A percentile compares a stretch with the other conserved stretches of the same genome.
phyloP scores from a whole-genome alignment of 2,888 invertebrate genomes.

The Allolobophora icterica region DNA sequence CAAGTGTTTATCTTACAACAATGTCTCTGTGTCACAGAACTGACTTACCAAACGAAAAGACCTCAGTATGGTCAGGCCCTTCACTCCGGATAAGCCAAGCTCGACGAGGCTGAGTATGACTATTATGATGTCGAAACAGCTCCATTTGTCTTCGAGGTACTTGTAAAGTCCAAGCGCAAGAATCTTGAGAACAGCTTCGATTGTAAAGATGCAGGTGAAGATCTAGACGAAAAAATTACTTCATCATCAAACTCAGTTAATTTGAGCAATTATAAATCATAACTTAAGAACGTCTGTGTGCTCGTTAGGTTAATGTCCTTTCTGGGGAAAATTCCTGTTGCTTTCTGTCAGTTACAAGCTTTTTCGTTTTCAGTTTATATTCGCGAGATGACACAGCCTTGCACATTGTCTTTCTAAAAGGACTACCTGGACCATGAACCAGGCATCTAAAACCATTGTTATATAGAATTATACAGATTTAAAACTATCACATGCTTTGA shows the following conservation, averaged over 20 bases:
- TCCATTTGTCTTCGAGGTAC: constrained; percentile 98
- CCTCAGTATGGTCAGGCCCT: constrained; percentile 93
- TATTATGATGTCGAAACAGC: constrained; percentile 97
- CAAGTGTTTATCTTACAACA: neutral
- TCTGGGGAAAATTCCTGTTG: no score
- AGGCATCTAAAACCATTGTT: no score
- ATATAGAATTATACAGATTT: no score
- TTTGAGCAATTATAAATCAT: neutral
- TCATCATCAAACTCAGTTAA: neutral
- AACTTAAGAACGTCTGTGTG: no score
- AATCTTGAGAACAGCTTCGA: constrained; percentile 91
- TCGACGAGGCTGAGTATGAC: constrained; percentile 93
- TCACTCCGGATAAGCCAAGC: constrained; percentile 89
- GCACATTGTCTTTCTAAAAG: no score
- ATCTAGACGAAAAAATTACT: constrained; percentile 72
- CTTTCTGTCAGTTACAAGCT: no score
- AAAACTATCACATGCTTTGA: no score
- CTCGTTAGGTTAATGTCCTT: no score
- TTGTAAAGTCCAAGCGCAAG: constrained; percentile 95
- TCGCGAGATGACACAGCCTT: no score
- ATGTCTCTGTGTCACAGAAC: neutral
- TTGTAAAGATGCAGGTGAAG: constrained; percentile 94
- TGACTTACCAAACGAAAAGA: constrained; percentile 89
- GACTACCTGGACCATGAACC: no score
- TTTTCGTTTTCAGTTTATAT: no score